Evolutionary conservation across 2,113 vertebrate species (phyloP), one percentile per base, ranked within the genome.

Genomic region (Mixornis gularis): DNA sequence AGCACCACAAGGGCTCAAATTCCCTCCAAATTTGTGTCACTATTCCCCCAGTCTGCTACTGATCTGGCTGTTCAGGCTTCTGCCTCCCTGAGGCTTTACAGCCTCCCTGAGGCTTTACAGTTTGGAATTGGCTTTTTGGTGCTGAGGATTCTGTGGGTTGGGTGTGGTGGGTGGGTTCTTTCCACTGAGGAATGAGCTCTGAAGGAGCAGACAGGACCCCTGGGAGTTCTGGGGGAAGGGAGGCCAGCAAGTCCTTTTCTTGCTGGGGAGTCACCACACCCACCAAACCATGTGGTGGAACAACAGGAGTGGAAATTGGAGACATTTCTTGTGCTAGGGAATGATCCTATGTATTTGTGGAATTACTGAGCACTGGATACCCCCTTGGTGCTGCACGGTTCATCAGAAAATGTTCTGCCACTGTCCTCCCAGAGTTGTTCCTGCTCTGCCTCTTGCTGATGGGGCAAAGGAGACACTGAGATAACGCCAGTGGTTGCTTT

Each of bases 81-180:
- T 87, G 49, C 66, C 21, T 89, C 48, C 65, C 52, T 5, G 1
- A 24, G 48, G 60, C 25, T 48, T 65, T 29, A 13, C 0, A n/a
- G 49, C 66, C 21, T 89, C 48, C 65, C 52, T 5, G 1, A 24
- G 48, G 60, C 25, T 48, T 65, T 29, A 13, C 0, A n/a, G 0
- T 34, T n/a, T 48, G 34, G 12, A 69, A 70, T 10, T 3, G 8
- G 7, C 10, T 30, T 68, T 69, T 32, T 43, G 69, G 49, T 32
- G 43, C 60, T 51, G 77, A 69, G 59, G 53, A 10, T 59, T 29
- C 79, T 59, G 76, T 38, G 40, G n/a, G 17, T 32, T 53, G 46
- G 60, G 22, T 17, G 34, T 60, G 26, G 15, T 7, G 34, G 26
- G 15, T 7, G 34, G 16, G 43, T 34, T 76, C 48, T 51, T 68